Percentiles rank a stretch among this genome's conserved stretches.
Evolutionary conservation across 2,888 invertebrate genomes (phyloP).

Genomic region (Bellardia pandia): DNA sequence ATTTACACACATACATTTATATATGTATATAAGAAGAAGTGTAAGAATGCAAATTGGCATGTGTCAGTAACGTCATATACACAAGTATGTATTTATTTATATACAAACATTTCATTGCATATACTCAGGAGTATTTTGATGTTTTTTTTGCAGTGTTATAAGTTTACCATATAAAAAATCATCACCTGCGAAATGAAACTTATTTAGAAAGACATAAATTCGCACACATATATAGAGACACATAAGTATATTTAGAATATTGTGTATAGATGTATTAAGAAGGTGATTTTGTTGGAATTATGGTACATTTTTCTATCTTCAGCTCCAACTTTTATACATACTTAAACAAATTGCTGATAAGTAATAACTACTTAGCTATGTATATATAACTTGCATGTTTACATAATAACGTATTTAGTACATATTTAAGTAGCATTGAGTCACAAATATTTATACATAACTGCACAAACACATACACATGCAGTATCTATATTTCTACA

Average conservation of each 20-base stretch:
- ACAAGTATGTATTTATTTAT: too few relatives aligned
- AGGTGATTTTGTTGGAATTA: not conserved
- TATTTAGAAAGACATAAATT: not conserved
- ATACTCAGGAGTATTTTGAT: not conserved
- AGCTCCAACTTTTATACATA: not conserved
- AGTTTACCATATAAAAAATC: not conserved
- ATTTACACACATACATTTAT: not conserved
- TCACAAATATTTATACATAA: too few relatives aligned
- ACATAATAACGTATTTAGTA: not conserved
- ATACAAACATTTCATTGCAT: not conserved
- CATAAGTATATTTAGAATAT: too few relatives aligned
- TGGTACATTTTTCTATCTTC: not conserved
- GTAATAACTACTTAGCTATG: not conserved
- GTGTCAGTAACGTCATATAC: not conserved
- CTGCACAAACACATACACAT: too few relatives aligned
- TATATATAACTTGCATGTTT: not conserved
- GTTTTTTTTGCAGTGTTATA: not conserved
- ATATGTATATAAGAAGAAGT: too few relatives aligned
- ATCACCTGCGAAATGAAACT: not conserved
- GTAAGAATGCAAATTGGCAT: not conserved
- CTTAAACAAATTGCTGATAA: not conserved
- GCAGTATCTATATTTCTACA: too few relatives aligned
- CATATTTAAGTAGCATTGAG: not conserved
- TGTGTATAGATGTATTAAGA: conserved; percentile 3
- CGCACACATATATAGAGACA: too few relatives aligned